Evolutionary conservation across 64 coral and sea anemone genomes (phyloP).

Genomic region (Stylophora pistillata): DNA sequence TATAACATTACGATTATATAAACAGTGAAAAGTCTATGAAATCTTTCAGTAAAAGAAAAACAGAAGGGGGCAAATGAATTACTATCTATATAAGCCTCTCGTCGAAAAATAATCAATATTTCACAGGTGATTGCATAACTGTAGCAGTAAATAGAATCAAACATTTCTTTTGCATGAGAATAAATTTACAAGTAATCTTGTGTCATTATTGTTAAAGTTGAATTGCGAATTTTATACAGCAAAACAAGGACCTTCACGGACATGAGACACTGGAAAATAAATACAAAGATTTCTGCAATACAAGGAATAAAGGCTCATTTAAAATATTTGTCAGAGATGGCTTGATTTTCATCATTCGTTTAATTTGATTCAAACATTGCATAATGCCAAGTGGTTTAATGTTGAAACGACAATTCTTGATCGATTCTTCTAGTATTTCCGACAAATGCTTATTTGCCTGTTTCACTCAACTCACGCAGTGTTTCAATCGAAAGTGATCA

Average conservation of each 20-base stretch:
- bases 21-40: not conserved
- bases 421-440: not conserved
- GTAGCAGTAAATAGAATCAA: not conserved
- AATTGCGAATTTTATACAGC: not conserved
- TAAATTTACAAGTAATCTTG: not conserved
- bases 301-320: not conserved
- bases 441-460: not conserved
- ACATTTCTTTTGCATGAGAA: not conserved
- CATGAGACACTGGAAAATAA: not conserved
- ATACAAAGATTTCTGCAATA: not conserved
- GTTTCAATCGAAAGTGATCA: too few relatives aligned
- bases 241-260: too few relatives aligned
- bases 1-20: not conserved
- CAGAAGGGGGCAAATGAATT: not conserved
- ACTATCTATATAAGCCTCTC: not conserved
- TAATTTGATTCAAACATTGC: not conserved
- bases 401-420: not conserved
- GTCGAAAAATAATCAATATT: not conserved
- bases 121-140: slow-evolving; percentile 6
- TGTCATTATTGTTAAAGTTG: not conserved
- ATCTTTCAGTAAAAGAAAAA: not conserved
- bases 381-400: not conserved
- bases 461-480: too few relatives aligned
- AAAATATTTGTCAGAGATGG: not conserved
- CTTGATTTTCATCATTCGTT: not conserved